Evolutionary conservation across 2,797 vertebrate genomes (phyloP).

Genomic region (Mus minutoides): DNA sequence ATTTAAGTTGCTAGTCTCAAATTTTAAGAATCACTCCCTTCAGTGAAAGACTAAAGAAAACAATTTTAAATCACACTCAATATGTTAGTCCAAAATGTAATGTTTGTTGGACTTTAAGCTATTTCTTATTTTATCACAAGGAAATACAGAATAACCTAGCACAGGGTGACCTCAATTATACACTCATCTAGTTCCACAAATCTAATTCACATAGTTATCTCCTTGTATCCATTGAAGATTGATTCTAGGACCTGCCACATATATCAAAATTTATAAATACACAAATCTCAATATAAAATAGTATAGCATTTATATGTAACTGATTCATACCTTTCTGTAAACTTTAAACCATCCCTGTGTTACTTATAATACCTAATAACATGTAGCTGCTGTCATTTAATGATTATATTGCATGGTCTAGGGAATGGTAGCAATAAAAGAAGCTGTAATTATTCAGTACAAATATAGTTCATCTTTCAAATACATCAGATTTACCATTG

Average conservation of each 20-base stretch:
- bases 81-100: not conserved
- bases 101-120: not conserved
- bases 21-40: not conserved
- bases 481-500: not conserved
- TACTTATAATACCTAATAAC: not conserved
- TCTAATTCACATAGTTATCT: not conserved
- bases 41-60: not conserved
- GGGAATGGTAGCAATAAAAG: not conserved
- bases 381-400: not conserved
- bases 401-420: not conserved
- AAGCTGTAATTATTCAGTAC: not conserved
- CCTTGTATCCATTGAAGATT: not conserved
- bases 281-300: not conserved
- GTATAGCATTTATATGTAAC: not conserved
- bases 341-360: not conserved
- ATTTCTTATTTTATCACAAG: conserved; percentile 4
- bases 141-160: not conserved
- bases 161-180: not conserved
- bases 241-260: not conserved
- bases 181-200: not conserved
- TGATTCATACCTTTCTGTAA: not conserved
- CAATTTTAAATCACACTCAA: not conserved
- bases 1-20: not conserved
- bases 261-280: not conserved
- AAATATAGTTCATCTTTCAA: not conserved